Evolutionary conservation across 2,797 vertebrate species (phyloP).

Genomic region (Atherinosoma microstoma): DNA sequence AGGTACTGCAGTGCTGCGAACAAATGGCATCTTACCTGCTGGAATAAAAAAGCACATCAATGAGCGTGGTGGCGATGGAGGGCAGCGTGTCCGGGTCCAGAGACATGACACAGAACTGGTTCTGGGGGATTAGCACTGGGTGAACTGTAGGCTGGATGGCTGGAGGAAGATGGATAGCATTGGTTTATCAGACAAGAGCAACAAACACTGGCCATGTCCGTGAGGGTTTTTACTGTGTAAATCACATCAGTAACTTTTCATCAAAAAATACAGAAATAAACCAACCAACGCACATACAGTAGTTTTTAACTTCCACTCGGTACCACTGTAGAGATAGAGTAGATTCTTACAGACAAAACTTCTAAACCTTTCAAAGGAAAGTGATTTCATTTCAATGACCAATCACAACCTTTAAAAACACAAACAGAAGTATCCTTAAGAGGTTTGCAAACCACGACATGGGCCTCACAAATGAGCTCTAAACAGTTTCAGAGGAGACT

Average conservation of each 20-base stretch:
- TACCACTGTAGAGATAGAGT: too few relatives aligned
- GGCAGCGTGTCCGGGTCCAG: slow-evolving; percentile 94
- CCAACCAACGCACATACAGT: too few relatives aligned
- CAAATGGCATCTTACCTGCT: slow-evolving; percentile 79
- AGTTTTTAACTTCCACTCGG: too few relatives aligned
- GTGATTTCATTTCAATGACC: too few relatives aligned
- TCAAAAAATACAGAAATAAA: background rate
- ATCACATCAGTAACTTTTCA: background rate
- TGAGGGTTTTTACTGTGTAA: background rate
- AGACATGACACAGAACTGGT: slow-evolving; percentile 94
- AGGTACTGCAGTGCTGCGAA: slow-evolving; percentile 10
- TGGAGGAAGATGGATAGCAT: slow-evolving; percentile 55
- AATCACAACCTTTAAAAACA: too few relatives aligned
- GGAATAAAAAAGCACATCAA: slow-evolving; percentile 96
- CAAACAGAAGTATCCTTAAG: too few relatives aligned
- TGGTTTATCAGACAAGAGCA: background rate
- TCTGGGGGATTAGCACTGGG: slow-evolving; percentile 93
- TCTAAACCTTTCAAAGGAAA: too few relatives aligned
- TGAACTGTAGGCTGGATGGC: slow-evolving; percentile 88
- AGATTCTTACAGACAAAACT: too few relatives aligned
- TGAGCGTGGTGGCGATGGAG: slow-evolving; percentile 92
- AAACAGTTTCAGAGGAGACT: too few relatives aligned
- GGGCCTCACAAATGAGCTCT: too few relatives aligned
- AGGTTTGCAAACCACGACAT: too few relatives aligned
- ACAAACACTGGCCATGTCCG: background rate